Evolutionary conservation across 37 sponge, comb jelly and placozoan genomes (phyloP).

Genomic region (Aplysina aerophoba): DNA sequence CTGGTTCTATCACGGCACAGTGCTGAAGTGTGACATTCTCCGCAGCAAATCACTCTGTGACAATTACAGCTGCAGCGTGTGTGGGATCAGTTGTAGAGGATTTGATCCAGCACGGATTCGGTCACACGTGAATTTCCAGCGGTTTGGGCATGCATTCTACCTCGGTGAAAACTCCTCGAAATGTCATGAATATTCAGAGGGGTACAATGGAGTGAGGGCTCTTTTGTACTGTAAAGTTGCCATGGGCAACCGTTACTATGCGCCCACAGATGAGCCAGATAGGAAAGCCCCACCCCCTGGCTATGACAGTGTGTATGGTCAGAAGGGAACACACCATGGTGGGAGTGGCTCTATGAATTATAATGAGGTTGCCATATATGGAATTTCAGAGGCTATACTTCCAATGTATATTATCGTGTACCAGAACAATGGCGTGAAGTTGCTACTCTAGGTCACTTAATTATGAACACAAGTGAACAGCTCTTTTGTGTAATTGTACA

Average conservation of each 20-base stretch:
- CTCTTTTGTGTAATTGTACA: no score
- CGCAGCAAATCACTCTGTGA: slow-evolving; percentile 39
- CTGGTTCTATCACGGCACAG: slow-evolving; percentile 79
- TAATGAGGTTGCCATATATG: slow-evolving; percentile 26
- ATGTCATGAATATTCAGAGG: slow-evolving; percentile 42
- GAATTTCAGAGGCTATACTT: slow-evolving; percentile 24
- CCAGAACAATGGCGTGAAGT: slow-evolving; percentile 7
- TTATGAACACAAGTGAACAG: no score
- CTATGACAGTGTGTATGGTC: slow-evolving; percentile 20
- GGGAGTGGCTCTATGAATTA: slow-evolving; percentile 27
- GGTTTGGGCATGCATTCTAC: slow-evolving; percentile 48
- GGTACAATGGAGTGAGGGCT: slow-evolving; percentile 26
- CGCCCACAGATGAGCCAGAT: slow-evolving; percentile 12
- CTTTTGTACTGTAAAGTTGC: slow-evolving; percentile 33
- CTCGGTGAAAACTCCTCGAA: slow-evolving; percentile 39
- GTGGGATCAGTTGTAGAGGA: slow-evolving; percentile 63
- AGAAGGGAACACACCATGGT: slow-evolving; percentile 4
- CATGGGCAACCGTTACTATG: slow-evolving; percentile 15
- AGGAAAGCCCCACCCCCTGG: background rate
- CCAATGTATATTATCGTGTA: slow-evolving; percentile 17
- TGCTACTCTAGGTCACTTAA: background rate
- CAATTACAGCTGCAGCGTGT: slow-evolving; percentile 58
- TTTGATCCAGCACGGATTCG: slow-evolving; percentile 34
- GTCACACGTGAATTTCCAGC: background rate
- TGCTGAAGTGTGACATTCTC: slow-evolving; percentile 60